phyloP scores from a whole-genome alignment of 2,797 vertebrate species.

The Megalops cyprinoides region DNA sequence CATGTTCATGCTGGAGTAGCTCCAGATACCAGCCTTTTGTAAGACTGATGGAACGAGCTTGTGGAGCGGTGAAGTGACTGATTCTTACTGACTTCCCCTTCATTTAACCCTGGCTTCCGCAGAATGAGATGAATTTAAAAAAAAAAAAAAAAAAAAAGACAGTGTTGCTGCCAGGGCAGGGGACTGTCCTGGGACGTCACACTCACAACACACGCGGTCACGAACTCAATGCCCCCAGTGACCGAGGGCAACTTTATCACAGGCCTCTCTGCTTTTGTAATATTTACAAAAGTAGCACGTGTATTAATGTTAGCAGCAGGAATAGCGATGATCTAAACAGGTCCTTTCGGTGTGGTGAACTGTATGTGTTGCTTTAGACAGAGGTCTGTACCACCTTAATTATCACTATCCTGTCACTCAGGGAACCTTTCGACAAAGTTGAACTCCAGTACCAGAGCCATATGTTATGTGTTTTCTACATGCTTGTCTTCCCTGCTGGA shows the following conservation, averaged over 20 bases:
- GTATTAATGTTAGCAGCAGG: neutral
- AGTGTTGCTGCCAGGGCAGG: neutral
- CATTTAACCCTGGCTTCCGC: conserved; percentile 37
- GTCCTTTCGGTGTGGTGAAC: neutral
- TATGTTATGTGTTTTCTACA: too few relatives aligned
- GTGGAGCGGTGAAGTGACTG: conserved; percentile 8
- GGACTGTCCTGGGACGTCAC: neutral
- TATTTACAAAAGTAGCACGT: neutral
- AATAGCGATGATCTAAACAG: neutral
- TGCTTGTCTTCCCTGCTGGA: too few relatives aligned
- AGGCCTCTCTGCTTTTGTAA: neutral
- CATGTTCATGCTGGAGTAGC: neutral
- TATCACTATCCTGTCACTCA: too few relatives aligned
- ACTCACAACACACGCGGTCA: neutral
- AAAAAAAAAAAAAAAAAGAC: too few relatives aligned
- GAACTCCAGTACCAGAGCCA: too few relatives aligned
- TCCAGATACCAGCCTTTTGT: neutral
- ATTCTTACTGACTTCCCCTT: conserved; percentile 42
- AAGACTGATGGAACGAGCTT: neutral
- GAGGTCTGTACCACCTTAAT: too few relatives aligned
- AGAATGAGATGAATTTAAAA: neutral
- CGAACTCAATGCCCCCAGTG: neutral
- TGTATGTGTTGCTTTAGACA: too few relatives aligned
- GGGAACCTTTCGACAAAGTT: too few relatives aligned
- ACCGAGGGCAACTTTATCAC: neutral